Evolutionary conservation across 2,888 invertebrate genomes (phyloP), one percentile per base, ranked within the genome.

Genomic region (Scotopteryx bipunctaria): DNA sequence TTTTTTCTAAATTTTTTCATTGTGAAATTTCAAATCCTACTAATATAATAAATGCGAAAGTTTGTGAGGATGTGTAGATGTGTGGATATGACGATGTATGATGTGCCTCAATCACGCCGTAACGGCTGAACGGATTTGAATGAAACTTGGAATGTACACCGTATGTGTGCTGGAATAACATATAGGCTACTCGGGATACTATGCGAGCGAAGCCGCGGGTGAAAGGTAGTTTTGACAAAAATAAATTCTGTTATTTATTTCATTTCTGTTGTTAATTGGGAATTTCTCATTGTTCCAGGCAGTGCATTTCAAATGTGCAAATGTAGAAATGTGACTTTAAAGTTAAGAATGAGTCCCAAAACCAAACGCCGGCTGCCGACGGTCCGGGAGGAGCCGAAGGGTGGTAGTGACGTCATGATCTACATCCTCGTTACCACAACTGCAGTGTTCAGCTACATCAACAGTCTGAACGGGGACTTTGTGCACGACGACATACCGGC

Each of bases 401-500:
- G 67, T 44, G 74, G 78, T 55, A 86, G 86, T 66, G 92, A 92
- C 63, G 86, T 92, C 80, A 92, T 91, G 15, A 90, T 93, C 29
- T 94, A 94, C 77, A 79, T 83, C 23, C 91, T 93, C 71, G 94
- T 95, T 57, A 91, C 92, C 25, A 85, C 93, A 9, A 93, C 94
- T 6, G 94, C 95, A 9, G 87, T 94, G 33, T 91, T 93, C 0
- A 94, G 94, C 76, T 96, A 96, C 78, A 80, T 93, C 55, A 96
- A 96, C 84, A 94, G 95, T 40, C 85, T 96, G 60, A 91, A 91
- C 57, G 95, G 96, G 33, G 96, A 96, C 73, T 96, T 97, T 71
- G 96, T 97, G 41, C 97, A 97, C 82, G 97, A 97, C 76, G 97
- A 97, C 77, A 93, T 96, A 60, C 96, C 95, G 50, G 96, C 97